Evolutionary conservation across 2,888 invertebrate genomes (phyloP).

Genomic region (Acanthosepion pharaonis): DNA sequence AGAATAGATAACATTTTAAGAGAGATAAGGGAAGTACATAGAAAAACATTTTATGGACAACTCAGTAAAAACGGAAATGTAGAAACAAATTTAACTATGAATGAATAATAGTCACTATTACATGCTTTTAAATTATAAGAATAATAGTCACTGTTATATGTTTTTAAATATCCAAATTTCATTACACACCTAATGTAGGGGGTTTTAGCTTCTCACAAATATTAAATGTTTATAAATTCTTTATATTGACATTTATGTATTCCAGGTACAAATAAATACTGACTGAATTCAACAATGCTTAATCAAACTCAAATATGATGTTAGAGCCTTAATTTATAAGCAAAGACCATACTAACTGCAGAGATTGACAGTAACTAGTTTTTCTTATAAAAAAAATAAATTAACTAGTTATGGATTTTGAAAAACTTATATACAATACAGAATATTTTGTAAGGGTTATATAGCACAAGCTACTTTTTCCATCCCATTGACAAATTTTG

Average conservation of each 20-base stretch:
- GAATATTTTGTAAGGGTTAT: neutral
- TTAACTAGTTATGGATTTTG: neutral
- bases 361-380: neutral
- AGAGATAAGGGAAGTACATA: neutral
- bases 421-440: neutral
- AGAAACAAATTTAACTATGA: too few relatives aligned
- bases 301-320: neutral
- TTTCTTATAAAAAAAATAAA: neutral
- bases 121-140: neutral
- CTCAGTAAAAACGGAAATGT: too few relatives aligned
- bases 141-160: neutral
- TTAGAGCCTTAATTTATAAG: neutral
- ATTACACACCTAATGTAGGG: neutral
- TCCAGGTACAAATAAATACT: neutral
- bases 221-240: neutral
- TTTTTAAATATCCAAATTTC: neutral
- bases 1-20: neutral
- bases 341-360: neutral
- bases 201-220: neutral
- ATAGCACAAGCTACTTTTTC: neutral
- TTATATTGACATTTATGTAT: neutral
- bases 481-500: neutral
- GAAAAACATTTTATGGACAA: too few relatives aligned
- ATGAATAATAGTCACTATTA: neutral
- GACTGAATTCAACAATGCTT: neutral